Evolutionary conservation across 2,888 invertebrate genomes (phyloP).

Genomic region (Zygogramma bicolorata): DNA sequence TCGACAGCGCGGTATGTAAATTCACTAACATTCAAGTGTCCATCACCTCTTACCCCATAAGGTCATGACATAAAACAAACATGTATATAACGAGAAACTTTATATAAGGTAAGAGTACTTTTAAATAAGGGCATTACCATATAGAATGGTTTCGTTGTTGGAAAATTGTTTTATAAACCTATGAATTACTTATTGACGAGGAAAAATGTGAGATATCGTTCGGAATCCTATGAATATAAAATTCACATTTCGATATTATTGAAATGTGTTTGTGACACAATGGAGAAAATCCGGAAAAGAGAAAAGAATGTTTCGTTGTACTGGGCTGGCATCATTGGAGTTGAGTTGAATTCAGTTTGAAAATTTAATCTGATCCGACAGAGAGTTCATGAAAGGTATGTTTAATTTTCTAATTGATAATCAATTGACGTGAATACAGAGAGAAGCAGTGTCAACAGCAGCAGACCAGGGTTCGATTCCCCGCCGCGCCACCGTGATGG

Average conservation of each 20-base stretch:
- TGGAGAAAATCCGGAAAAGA: background rate
- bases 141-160: conserved; percentile 39
- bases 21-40: conserved; percentile 28
- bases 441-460: too few species aligned
- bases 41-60: conserved; percentile 27
- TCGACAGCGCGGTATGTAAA: conserved; percentile 1
- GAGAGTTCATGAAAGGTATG: too few species aligned
- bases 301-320: background rate
- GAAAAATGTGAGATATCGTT: conserved; percentile 23
- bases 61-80: conserved; percentile 26
- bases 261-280: background rate
- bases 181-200: conserved; percentile 42
- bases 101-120: conserved; percentile 23
- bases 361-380: too few species aligned
- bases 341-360: too few species aligned
- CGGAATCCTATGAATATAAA: conserved; percentile 35
- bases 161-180: conserved; percentile 45
- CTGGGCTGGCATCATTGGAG: too few species aligned
- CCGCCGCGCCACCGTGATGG: too few species aligned
- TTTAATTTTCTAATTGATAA: too few species aligned
- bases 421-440: too few species aligned
- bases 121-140: conserved; percentile 43
- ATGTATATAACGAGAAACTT: conserved; percentile 26
- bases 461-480: too few species aligned
- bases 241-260: conserved; percentile 1